Base-by-base conservation (phyloP, 2,797 vertebrate species). In the Clarias fuscus region DNA sequence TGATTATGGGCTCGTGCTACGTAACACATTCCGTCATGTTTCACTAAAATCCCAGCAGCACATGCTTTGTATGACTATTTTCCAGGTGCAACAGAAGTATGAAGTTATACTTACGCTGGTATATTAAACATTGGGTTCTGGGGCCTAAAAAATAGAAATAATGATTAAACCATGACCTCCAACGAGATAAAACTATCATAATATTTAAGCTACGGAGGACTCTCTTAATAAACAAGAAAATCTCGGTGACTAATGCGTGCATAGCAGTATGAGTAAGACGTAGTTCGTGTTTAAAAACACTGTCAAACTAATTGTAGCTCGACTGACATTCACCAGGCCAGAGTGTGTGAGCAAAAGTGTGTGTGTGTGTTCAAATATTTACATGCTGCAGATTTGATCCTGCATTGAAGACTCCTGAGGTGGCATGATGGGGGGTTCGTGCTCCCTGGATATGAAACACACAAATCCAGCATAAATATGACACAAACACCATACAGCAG, bases 381-480 rank as follows among this genome's bases (percentile, higher is more conserved):
- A 84, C 71, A 84, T 65, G 72, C 0, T 65, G 72, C 1, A 14
- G 71, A 40, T 76, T 2, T 8, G 0, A 13, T 87, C 64, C 84
- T 81, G 64, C 20, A 24, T 30, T 27, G 27, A 15, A 59, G 37
- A 24, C 61, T 33, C 24, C 27, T 17, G 72, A 40, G 87, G 30
- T 10, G 62, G 7, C 64, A 89, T 72, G 56, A 4, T 84, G 40
- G 83, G 1, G 40, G 84, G 1, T 15, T 67, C 75, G 18, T 72
- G 17, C 14, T 94, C 93, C 86, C 94, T 95, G 86, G 81, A 64
- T 8, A 84, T 37, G 70, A 65, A 79, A 86, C 18, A 85, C 71
- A 37, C 18, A n/a, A 37, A 5, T 82, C 11, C 40, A 75, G 48
- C 58, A 62, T 62, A 62, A 24, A 62, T 62, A 79, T 6, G 3